Evolutionary conservation across 2,113 vertebrate genomes (phyloP), one percentile per base, ranked within the genome.

Genomic region (Bufo gargarizans): DNA sequence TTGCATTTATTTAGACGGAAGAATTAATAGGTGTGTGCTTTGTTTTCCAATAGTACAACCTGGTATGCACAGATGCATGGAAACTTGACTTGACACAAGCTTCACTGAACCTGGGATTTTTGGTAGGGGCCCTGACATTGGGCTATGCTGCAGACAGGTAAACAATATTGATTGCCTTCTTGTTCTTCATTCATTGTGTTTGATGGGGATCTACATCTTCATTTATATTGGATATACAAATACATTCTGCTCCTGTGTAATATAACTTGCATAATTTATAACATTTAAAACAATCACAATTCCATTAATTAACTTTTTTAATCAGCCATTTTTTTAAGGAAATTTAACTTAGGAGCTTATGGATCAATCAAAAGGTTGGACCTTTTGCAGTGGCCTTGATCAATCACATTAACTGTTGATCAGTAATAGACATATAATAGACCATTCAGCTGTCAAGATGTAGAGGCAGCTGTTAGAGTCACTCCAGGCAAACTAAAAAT

Each of bases 81-180:
- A 91, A 97, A 93, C 91, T 97, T 92, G 98, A 99, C 91, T 90
- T 99, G 95, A 96, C 94, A 71, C 98, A 99, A 87, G 96, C 97
- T 33, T 86, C 96, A 74, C 94, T 99, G 71, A 97, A 97, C 69
- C 91, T 98, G 77, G 98, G 98, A 0, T 99, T 99, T 92, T 93
- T 99, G 90, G 33, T 94, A 0, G 97, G 98, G 0, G 98, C 97
- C 0, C 96, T 99, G 74, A 91, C 91, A 22, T 93, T 97, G 12
- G 97, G 98, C 90, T 99, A 99, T 20, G 93, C 97, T 86, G 97
- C 98, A 0, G 98, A 99, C 96, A 97, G 96, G 98, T 99, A 91
- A 90, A 84, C 90, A 87, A 53, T 1, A 10, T 67, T 53, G 20
- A 43, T 22, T 77, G 59, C 45, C 43, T 50, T 55, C 11, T n/a